These are phyloP conservation scores for Solea solea DNA, from an alignment of 2,113 vertebrate genomes.

Conservation along the genomic window DNA sequence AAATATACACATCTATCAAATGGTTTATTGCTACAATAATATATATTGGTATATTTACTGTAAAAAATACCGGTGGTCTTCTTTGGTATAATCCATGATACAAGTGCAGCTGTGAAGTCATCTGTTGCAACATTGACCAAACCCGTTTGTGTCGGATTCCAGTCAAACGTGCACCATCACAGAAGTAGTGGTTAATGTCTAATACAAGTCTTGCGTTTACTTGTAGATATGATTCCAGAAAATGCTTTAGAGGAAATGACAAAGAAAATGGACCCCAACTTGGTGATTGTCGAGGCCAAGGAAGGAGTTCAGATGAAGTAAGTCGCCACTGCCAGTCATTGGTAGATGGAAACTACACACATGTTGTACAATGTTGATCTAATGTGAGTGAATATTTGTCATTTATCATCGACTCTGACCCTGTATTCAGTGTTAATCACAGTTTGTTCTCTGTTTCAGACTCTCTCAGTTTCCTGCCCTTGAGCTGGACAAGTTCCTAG, in stretches of 20 bases:
- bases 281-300: conserved; percentile 92
- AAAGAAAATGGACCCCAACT: conserved; percentile 95
- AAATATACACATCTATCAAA: background rate
- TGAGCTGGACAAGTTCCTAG: conserved; percentile 97
- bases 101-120: too few species aligned
- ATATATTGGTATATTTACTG: too few species aligned
- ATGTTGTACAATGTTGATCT: too few species aligned
- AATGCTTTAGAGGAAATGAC: conserved; percentile 98
- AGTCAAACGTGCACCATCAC: too few species aligned
- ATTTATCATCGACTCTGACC: too few species aligned
- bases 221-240: conserved; percentile 95
- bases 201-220: background rate
- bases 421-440: background rate
- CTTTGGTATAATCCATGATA: too few species aligned
- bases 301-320: conserved; percentile 92
- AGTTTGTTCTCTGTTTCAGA: conserved; percentile 67
- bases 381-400: background rate
- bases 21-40: background rate
- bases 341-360: background rate
- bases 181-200: too few species aligned
- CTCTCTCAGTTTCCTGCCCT: conserved; percentile 97
- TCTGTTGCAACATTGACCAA: too few species aligned
- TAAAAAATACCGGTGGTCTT: too few species aligned
- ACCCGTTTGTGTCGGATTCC: too few species aligned
- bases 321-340: conserved; percentile 59